These are phyloP conservation scores for Crocidura indochinensis DNA, from an alignment of 2,797 vertebrate genomes.

Conservation along the genomic window DNA sequence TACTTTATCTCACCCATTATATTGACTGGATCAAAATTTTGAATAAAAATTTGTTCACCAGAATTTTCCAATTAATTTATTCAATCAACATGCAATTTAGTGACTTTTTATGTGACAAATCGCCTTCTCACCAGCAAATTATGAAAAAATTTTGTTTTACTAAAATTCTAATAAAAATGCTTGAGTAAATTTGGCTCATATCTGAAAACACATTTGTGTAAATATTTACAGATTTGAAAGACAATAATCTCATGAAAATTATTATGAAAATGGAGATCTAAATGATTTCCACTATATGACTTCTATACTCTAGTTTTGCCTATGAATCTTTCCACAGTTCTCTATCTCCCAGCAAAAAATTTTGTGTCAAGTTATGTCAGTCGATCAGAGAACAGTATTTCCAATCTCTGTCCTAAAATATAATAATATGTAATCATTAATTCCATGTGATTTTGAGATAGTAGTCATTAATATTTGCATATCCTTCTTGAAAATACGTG, in stretches of 20 bases:
- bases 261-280: neutral
- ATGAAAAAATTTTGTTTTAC: slow-evolving; percentile 40
- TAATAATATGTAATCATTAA: neutral
- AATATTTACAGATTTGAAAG: slow-evolving; percentile 51
- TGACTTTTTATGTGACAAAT: slow-evolving; percentile 23
- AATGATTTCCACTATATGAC: neutral
- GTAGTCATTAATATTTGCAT: neutral
- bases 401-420: neutral
- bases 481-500: slow-evolving; percentile 62
- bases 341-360: neutral
- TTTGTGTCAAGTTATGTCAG: neutral
- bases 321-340: neutral
- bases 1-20: slow-evolving; percentile 23
- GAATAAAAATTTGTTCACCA: neutral
- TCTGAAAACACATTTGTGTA: slow-evolving; percentile 41
- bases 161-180: neutral
- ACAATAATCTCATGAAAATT: neutral
- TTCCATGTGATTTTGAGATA: neutral
- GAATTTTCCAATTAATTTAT: slow-evolving; percentile 41
- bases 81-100: slow-evolving; percentile 6
- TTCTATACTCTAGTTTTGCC: neutral
- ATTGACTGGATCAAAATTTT: slow-evolving; percentile 43
- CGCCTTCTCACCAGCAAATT: neutral
- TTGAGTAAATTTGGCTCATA: neutral
- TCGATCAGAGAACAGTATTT: neutral